Evolutionary conservation across 2,113 vertebrate species (phyloP).

Genomic region (Genyomyrus donnyi): DNA sequence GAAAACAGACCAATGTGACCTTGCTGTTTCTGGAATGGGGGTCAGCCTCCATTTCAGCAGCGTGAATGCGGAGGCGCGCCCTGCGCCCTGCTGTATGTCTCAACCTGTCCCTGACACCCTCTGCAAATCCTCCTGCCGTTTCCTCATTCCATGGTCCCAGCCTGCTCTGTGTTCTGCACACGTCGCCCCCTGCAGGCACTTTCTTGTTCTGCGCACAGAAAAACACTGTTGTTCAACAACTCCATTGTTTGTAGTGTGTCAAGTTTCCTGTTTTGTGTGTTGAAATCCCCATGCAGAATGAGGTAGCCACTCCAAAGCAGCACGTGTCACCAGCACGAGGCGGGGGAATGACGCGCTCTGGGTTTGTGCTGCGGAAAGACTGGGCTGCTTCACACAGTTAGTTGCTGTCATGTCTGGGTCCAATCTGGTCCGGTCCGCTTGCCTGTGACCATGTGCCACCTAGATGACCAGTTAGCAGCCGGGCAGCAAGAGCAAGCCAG

Average conservation of each 20-base stretch:
- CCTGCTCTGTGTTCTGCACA: background rate
- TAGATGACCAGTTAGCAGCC: background rate
- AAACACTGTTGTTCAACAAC: too few species aligned
- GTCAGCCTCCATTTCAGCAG: background rate
- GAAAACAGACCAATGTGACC: background rate
- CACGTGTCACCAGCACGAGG: background rate
- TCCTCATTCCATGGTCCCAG: constrained; percentile 9
- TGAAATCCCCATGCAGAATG: background rate
- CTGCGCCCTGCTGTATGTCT: background rate
- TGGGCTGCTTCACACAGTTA: background rate
- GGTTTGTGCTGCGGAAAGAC: background rate
- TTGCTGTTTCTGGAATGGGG: background rate
- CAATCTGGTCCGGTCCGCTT: background rate
- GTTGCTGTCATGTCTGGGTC: background rate
- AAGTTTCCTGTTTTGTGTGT: background rate
- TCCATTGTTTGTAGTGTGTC: background rate
- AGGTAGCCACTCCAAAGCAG: background rate
- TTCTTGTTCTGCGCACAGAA: background rate
- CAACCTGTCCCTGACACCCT: constrained; percentile 7
- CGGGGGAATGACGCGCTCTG: background rate
- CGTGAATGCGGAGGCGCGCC: background rate
- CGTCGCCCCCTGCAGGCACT: background rate
- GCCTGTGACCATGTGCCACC: background rate
- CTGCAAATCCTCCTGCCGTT: constrained; percentile 15
- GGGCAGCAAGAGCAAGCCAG: background rate